Percentiles rank a stretch among this genome's conserved stretches.
phyloP scores from a whole-genome alignment of 2,797 vertebrate genomes.

The Sebastes oblongus region DNA sequence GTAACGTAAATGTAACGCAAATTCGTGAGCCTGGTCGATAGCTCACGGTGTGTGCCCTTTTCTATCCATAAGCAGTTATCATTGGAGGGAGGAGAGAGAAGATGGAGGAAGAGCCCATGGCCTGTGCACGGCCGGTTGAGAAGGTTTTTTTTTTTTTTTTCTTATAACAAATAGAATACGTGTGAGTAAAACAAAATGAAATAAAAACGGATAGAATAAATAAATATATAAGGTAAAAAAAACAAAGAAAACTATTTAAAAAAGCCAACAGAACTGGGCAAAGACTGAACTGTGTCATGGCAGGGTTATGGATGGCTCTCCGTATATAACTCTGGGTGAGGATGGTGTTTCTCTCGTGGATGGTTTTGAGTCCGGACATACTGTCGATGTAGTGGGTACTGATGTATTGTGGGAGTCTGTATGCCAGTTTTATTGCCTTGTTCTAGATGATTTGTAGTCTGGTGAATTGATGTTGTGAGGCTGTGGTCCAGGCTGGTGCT shows the following conservation, averaged over 20 bases:
- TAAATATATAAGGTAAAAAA: no score
- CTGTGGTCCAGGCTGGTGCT: neutral
- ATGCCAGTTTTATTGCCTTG: neutral
- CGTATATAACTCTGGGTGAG: neutral
- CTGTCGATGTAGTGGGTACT: neutral
- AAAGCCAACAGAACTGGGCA: no score
- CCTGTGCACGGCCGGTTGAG: no score
- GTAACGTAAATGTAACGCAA: no score
- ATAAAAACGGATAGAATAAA: neutral
- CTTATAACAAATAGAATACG: neutral
- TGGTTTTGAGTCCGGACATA: neutral
- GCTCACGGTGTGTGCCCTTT: neutral
- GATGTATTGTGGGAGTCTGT: neutral
- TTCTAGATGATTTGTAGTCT: neutral
- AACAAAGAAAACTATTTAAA: no score
- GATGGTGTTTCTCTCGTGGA: neutral
- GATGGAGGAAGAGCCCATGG: no score
- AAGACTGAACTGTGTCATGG: neutral
- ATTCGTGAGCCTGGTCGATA: neutral
- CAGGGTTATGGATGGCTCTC: neutral
- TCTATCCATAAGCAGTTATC: neutral
- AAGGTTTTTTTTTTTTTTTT: no score
- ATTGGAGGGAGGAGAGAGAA: neutral
- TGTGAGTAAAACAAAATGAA: no score
- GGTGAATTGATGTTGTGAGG: neutral